Evolutionary conservation across 2,888 invertebrate species (phyloP).

Genomic region (Philonicus albiceps): DNA sequence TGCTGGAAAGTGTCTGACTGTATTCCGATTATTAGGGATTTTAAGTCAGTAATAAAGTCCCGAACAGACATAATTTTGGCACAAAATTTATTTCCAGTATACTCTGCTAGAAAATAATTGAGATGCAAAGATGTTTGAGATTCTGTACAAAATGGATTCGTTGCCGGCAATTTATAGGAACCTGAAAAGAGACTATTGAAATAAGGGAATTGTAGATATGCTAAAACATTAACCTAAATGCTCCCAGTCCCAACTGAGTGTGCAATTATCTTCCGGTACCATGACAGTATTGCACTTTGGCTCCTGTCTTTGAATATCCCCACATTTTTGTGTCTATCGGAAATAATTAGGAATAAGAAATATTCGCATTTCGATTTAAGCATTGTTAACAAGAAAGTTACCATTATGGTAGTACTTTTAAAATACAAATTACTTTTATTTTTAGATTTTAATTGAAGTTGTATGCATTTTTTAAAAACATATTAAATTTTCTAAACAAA

Average conservation of each 20-base stretch:
- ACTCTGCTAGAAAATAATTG: slow-evolving; percentile 50
- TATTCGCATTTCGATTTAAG: not conserved
- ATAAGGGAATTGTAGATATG: slow-evolving; percentile 33
- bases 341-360: not conserved
- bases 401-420: not conserved
- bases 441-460: not conserved
- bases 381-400: not conserved
- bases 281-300: not conserved
- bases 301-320: not conserved
- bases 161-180: slow-evolving; percentile 45
- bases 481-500: not conserved
- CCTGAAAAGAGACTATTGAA: not conserved
- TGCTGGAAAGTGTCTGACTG: slow-evolving; percentile 67
- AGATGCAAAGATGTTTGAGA: slow-evolving; percentile 50
- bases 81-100: slow-evolving; percentile 48
- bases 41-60: slow-evolving; percentile 56
- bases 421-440: not conserved
- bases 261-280: slow-evolving; percentile 7
- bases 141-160: slow-evolving; percentile 53
- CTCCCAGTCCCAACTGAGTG: slow-evolving; percentile 55
- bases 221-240: slow-evolving; percentile 50
- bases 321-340: not conserved
- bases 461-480: not conserved
- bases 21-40: slow-evolving; percentile 66
- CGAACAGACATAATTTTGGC: slow-evolving; percentile 50